These are phyloP conservation scores for Drosophila gaucha DNA, from an alignment of 2,888 invertebrate species.

Conservation along the genomic window DNA sequence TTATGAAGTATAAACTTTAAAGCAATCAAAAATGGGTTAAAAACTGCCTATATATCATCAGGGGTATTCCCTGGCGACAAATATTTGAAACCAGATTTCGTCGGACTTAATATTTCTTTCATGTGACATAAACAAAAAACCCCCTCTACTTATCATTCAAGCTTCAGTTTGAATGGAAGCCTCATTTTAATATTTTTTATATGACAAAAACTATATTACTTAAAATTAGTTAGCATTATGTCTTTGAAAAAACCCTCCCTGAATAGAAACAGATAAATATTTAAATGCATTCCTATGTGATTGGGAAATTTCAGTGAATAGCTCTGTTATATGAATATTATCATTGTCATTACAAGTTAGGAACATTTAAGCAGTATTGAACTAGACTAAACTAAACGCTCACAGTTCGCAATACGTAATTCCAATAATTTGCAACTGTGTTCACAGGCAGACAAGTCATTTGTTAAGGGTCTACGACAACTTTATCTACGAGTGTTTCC, in stretches of 20 bases:
- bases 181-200: too few species aligned
- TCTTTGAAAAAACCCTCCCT: background rate
- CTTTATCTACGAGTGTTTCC: slow-evolving; percentile 4
- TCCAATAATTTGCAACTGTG: slow-evolving; percentile 36
- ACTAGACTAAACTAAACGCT: slow-evolving; percentile 29
- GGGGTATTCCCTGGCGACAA: slow-evolving; percentile 3
- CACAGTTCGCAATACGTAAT: slow-evolving; percentile 28
- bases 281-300: too few species aligned
- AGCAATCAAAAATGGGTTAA: background rate
- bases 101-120: background rate
- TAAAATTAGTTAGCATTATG: background rate
- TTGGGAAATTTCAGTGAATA: background rate
- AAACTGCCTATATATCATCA: background rate
- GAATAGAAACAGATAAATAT: background rate
- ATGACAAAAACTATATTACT: background rate
- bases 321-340: slow-evolving; percentile 5
- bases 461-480: slow-evolving; percentile 23
- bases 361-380: slow-evolving; percentile 23
- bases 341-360: background rate
- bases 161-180: background rate
- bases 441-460: slow-evolving; percentile 12
- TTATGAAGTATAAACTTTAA: too few species aligned
- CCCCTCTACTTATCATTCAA: slow-evolving; percentile 2
- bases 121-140: background rate
- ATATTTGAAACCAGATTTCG: background rate